Evolutionary conservation across 2,888 invertebrate species (phyloP), one percentile per base, ranked within the genome.

Genomic region (Andrena bucephala): DNA sequence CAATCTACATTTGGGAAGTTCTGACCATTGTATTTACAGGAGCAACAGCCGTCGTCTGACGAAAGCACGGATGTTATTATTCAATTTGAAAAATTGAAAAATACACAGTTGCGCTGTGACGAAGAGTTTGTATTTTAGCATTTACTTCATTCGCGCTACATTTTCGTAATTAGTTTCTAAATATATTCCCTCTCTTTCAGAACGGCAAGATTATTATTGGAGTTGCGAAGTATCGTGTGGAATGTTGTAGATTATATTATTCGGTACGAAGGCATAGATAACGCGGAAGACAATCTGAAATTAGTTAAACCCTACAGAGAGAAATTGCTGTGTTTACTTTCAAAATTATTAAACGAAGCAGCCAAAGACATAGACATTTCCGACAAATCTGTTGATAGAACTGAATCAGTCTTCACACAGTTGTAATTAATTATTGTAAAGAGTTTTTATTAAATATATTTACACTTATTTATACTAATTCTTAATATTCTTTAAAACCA

Each of bases 201-300:
- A 48, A 94, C 95, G 92, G 95, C 95, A 0, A 90, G 94, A 2
- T 57, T 87, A 5, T 90, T 96, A 5, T 71, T 95, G 0, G 92
- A 94, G 84, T 92, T 95, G 0, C 94, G 95, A 24, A 94, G 95
- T 84, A 94, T 95, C 91, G 89, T 95, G 2, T 95, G 95, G 95
- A 91, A 89, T 4, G 93, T 95, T 1, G 92, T 95, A 8, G 89
- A 95, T 3, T 96, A 95, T 84, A 94, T 95, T 86, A 93, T 95
- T 24, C 94, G 95, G 60, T 94, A 95, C 36, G 94, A 95, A 70
- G 90, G 85, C 42, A 33, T 27, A 2, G 6, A 59, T 1, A 6
- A 27, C 13, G 0, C 69, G 3, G 66, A 29, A 5, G 59, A 57
- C 5, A 66, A 88, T 52, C n/a, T 71, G 10, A 0, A 63, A n/a